Conservation (phyloP, 2,888 invertebrate genomes). For the Melinaea menophilus region DNA sequence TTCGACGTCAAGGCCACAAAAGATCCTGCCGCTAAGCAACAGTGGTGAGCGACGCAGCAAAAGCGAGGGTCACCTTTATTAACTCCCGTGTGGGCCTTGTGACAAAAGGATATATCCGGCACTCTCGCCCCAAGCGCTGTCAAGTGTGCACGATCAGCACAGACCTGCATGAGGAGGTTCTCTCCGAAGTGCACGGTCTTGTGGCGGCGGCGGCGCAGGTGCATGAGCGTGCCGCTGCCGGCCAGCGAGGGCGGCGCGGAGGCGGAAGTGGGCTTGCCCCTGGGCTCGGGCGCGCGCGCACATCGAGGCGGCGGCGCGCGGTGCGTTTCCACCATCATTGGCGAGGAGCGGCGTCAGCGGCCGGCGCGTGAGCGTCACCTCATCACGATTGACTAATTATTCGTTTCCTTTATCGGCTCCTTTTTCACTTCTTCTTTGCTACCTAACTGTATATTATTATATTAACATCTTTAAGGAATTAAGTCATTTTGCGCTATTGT, state of each 20-base stretch:
- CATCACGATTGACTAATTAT: slow-evolving; percentile 50
- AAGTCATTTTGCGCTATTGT: slow-evolving; percentile 39
- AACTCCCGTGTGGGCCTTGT: slow-evolving; percentile 67
- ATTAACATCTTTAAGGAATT: slow-evolving; percentile 37
- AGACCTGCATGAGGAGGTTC: slow-evolving; percentile 85
- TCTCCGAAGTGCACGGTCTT: slow-evolving; percentile 89
- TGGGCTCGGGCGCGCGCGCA: slow-evolving; percentile 67
- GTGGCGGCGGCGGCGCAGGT: slow-evolving; percentile 83
- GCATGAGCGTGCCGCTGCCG: slow-evolving; percentile 74
- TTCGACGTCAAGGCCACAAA: slow-evolving; percentile 61
- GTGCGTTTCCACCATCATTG: slow-evolving; percentile 77
- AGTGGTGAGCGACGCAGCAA: slow-evolving; percentile 74
- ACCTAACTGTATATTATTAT: slow-evolving; percentile 39
- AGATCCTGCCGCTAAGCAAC: slow-evolving; percentile 68
- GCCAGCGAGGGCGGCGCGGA: slow-evolving; percentile 77
- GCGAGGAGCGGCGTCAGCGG: slow-evolving; percentile 72
- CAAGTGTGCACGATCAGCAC: slow-evolving; percentile 81
- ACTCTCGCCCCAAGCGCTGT: slow-evolving; percentile 71
- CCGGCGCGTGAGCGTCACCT: slow-evolving; percentile 72
- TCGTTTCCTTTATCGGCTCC: slow-evolving; percentile 36
- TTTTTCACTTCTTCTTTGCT: slow-evolving; percentile 38
- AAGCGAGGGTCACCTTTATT: slow-evolving; percentile 66
- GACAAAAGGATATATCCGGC: slow-evolving; percentile 72
- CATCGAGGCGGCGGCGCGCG: slow-evolving; percentile 70
- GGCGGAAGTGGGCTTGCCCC: slow-evolving; percentile 72